phyloP scores from a whole-genome alignment of 37 sponge, comb jelly and placozoan species.

The Corticium candelabrum region DNA sequence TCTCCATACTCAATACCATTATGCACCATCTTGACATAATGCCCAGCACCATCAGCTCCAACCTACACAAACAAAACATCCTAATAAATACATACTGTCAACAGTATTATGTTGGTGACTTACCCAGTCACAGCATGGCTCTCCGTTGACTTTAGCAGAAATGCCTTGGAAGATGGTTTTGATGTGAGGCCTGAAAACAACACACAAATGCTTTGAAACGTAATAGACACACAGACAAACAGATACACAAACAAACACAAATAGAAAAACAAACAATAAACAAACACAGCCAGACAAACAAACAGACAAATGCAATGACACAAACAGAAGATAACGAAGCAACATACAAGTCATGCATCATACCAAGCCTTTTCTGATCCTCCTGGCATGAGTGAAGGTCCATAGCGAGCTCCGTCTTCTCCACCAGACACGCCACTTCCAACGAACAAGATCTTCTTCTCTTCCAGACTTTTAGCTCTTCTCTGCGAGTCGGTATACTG shows the following conservation, averaged over 20 bases:
- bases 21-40: constrained; percentile 99
- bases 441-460: constrained; percentile 69
- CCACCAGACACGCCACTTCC: constrained; percentile 96
- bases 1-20: constrained; percentile 99
- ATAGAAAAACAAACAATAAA: no score
- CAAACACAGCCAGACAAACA: no score
- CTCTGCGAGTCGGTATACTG: constrained; percentile 82
- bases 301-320: no score
- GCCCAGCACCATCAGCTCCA: constrained; percentile 87
- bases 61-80: constrained; percentile 9
- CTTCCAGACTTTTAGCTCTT: constrained; percentile 47
- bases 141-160: constrained; percentile 64
- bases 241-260: no score
- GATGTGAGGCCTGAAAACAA: constrained; percentile 21
- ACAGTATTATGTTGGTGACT: constrained; percentile 15
- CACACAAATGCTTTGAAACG: no score
- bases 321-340: no score
- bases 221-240: no score
- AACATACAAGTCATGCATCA: neutral
- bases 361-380: constrained; percentile 76
- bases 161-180: constrained; percentile 73
- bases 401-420: constrained; percentile 96
- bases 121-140: constrained; percentile 97
- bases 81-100: neutral
- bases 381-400: constrained; percentile 96